Percentiles rank a stretch among this genome's conserved stretches.
phyloP scores from a whole-genome alignment of 2,113 vertebrate species.

The Crotalus viridis region DNA sequence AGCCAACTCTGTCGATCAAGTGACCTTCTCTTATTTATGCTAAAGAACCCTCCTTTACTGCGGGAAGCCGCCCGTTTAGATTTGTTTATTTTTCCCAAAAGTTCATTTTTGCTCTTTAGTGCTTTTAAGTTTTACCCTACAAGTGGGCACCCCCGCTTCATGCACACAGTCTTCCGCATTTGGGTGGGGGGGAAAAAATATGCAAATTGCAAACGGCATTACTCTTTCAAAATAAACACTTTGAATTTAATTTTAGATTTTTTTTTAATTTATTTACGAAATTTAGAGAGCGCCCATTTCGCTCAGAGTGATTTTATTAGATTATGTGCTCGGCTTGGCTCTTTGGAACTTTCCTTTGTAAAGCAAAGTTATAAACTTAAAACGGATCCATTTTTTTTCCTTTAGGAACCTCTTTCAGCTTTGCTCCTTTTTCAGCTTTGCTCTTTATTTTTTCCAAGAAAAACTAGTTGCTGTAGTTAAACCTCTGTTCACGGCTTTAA shows the following conservation, averaged over 20 bases:
- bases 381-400: background rate
- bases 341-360: background rate
- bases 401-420: background rate
- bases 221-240: too few relatives aligned
- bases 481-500: background rate
- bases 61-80: background rate
- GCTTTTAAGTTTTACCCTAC: background rate
- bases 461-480: background rate
- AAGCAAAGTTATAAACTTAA: background rate
- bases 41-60: background rate
- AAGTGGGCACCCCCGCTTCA: background rate
- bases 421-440: background rate
- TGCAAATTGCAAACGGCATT: too few relatives aligned
- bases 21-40: background rate
- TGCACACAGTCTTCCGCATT: background rate
- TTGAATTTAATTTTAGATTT: too few relatives aligned
- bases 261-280: background rate
- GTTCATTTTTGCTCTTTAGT: background rate
- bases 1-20: background rate
- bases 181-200: background rate
- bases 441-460: background rate
- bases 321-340: fast-evolving
- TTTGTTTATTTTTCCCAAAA: background rate
- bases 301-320: background rate
- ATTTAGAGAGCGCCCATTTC: background rate